Percentiles rank a stretch among this genome's conserved stretches.
Conservation (phyloP, 2,888 invertebrate species). For the Ornithoptera alexandrae region DNA sequence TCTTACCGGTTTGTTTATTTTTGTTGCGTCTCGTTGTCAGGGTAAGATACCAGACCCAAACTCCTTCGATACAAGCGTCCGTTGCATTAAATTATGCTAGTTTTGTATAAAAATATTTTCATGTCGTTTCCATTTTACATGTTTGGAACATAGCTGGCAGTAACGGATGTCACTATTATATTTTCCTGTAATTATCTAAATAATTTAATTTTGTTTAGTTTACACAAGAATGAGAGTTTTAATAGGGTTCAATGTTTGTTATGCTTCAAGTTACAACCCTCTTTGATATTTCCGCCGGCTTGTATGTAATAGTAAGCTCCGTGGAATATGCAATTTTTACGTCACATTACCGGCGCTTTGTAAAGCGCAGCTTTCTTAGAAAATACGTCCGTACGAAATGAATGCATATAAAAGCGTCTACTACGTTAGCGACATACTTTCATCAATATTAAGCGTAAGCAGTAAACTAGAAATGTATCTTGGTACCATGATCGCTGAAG, state of each 20-base stretch:
- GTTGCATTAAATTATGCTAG: conserved; percentile 4
- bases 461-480: conserved; percentile 35
- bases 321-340: conserved; percentile 19
- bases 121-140: not conserved
- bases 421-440: conserved; percentile 42
- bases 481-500: conserved; percentile 11
- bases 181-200: too few relatives aligned
- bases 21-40: conserved; percentile 9
- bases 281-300: not conserved
- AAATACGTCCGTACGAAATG: conserved; percentile 36
- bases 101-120: conserved; percentile 2
- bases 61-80: not conserved
- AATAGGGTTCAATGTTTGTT: too few relatives aligned
- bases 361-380: conserved; percentile 39
- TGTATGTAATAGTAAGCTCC: too few relatives aligned
- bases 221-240: too few relatives aligned
- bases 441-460: conserved; percentile 37
- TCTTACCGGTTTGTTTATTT: conserved; percentile 23
- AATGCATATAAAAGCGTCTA: conserved; percentile 36
- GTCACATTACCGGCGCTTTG: conserved; percentile 30
- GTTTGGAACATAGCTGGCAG: not conserved
- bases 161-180: too few relatives aligned
- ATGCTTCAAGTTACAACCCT: too few relatives aligned
- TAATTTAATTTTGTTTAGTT: too few relatives aligned
- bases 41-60: conserved; percentile 9